These are phyloP conservation scores for Orthonevra nobilis DNA, from an alignment of 2,888 invertebrate species.

Conservation along the genomic window DNA sequence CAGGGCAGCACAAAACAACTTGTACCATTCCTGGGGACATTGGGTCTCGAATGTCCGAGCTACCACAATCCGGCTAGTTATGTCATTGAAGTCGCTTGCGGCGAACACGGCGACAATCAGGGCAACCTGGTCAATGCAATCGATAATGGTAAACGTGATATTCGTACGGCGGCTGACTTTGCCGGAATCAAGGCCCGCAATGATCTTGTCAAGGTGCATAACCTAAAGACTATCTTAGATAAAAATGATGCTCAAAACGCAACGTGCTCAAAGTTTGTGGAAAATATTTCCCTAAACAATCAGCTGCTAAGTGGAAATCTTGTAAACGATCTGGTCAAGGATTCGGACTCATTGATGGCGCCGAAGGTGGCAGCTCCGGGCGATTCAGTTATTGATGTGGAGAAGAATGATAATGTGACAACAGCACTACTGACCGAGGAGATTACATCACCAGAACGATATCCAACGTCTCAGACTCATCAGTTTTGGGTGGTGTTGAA, in stretches of 20 bases:
- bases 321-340: constrained; percentile 83
- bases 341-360: constrained; percentile 70
- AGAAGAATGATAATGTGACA: constrained; percentile 87
- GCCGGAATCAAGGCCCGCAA: constrained; percentile 82
- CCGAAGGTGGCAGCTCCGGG: constrained; percentile 74
- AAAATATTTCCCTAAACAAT: constrained; percentile 78
- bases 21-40: constrained; percentile 89
- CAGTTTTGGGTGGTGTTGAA: constrained; percentile 95
- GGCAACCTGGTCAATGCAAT: constrained; percentile 91
- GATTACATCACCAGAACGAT: constrained; percentile 85
- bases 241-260: constrained; percentile 81
- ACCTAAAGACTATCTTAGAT: constrained; percentile 80
- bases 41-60: constrained; percentile 94
- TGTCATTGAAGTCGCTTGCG: constrained; percentile 97
- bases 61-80: constrained; percentile 99
- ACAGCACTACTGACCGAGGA: constrained; percentile 85
- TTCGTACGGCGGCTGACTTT: constrained; percentile 87
- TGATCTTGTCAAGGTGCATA: constrained; percentile 82
- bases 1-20: constrained; percentile 93
- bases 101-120: constrained; percentile 96
- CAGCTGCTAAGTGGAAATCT: constrained; percentile 81
- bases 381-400: constrained; percentile 80
- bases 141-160: constrained; percentile 90
- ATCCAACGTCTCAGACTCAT: constrained; percentile 90
- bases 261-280: constrained; percentile 76